A percentile compares a stretch with the other conserved stretches of the same genome.
These are phyloP conservation scores for Pachyramphus minor DNA, from an alignment of 2,113 vertebrate species.

Conservation along the genomic window DNA sequence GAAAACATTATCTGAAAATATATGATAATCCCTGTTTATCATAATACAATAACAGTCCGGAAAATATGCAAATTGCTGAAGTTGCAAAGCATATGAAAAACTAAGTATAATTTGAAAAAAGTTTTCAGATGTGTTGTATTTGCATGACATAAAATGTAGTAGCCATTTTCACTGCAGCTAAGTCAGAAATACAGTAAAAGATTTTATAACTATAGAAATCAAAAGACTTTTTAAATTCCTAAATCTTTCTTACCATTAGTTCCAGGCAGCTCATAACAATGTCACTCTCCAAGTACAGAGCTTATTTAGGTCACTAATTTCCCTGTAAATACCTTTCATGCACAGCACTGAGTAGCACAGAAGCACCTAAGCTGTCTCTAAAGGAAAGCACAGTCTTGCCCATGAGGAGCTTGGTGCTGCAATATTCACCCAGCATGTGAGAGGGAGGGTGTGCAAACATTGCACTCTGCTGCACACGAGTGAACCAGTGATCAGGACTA, in stretches of 20 bases:
- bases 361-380: background rate
- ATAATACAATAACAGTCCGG: slow-evolving; percentile 67
- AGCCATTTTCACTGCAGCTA: background rate
- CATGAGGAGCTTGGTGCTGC: background rate
- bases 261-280: background rate
- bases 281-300: background rate
- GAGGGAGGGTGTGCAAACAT: background rate
- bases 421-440: background rate
- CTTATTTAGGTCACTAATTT: background rate
- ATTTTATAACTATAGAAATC: background rate
- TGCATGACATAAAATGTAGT: background rate
- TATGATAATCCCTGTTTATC: slow-evolving; percentile 79
- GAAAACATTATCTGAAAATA: slow-evolving; percentile 76
- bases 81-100: slow-evolving; percentile 61
- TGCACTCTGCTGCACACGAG: background rate
- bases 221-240: background rate
- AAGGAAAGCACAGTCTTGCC: background rate
- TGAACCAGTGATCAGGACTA: background rate
- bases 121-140: slow-evolving; percentile 34
- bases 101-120: slow-evolving; percentile 50
- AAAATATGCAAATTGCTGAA: slow-evolving; percentile 69
- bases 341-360: background rate
- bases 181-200: background rate
- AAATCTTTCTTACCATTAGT: background rate
- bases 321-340: background rate